Base-by-base conservation (phyloP, 2,113 vertebrate genomes). In the Brachyhypopomus gauderio region DNA sequence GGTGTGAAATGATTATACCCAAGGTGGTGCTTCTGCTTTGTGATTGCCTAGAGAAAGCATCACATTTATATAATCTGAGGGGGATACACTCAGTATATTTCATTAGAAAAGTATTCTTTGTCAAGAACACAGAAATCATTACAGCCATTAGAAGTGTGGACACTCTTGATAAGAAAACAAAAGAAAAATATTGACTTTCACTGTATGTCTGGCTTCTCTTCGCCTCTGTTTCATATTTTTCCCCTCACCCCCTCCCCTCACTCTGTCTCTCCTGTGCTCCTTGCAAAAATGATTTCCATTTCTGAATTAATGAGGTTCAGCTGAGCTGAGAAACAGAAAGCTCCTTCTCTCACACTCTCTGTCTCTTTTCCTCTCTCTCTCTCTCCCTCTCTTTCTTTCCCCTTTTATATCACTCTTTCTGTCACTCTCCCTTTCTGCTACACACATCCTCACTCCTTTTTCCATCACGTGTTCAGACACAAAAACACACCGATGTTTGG, bases 291-390 rank as follows among this genome's bases (percentile, higher is more conserved):
- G 91, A 92, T 94, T 95, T 92, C 91, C 94, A 93, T 93, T 93
- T 93, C 84, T 93, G 93, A 94, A 94, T 95, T 95, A 95, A 95
- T 94, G 94, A 95, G 94, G 91, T 93, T 94, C 93, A 90, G 91
- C 92, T 92, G 92, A 93, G 92, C 92, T 88, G 92, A 92, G 92
- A 91, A 91, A 91, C 89, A 86, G 87, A 90, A 89, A 86, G 77
- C 81, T 70, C 79, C 88, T 85, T 86, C 82, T 77, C 55, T 22
- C 64, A 19, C 19, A 41, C 30, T 22, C 19, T 41, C 20, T 41
- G 6, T 70, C 17, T 34, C 4, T 36, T 27, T 67, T 34, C 30
- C 27, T 19, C 34, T 38, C 8, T 41, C 66, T 41, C 20, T 70
- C 66, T 41, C 66, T 70, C 14, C n/a, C 36, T 22, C 8, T 22